Conservation (phyloP, 2,113 vertebrate species). For the Chloropsis cyanopogon region DNA sequence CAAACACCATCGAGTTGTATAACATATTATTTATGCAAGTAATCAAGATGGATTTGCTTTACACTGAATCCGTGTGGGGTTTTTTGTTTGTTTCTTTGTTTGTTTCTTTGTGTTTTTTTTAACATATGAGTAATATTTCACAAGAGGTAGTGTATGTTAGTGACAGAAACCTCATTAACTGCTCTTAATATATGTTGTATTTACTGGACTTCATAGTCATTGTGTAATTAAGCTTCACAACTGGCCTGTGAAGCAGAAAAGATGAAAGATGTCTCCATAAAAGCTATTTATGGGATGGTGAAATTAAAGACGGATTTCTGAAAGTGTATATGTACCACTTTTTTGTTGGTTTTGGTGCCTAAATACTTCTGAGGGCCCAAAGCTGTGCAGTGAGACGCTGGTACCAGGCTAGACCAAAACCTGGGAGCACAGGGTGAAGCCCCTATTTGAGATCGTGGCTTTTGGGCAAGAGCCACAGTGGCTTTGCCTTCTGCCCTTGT, state of each 20-base stretch:
- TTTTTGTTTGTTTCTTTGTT: background rate
- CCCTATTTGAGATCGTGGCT: background rate
- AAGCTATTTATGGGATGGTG: conserved; percentile 6
- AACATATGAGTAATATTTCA: conserved; percentile 9
- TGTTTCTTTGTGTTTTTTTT: background rate
- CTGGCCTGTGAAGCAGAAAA: conserved; percentile 43
- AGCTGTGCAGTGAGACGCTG: background rate
- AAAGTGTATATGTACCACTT: background rate
- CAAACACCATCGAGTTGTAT: background rate
- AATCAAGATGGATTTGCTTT: background rate
- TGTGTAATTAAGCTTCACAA: conserved; percentile 27
- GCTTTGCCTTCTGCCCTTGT: background rate
- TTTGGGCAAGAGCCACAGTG: background rate
- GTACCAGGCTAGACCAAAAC: background rate
- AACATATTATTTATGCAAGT: background rate
- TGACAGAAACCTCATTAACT: conserved; percentile 50
- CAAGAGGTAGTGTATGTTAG: background rate
- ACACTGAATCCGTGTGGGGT: background rate
- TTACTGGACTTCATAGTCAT: conserved; percentile 49
- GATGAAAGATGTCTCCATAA: conserved; percentile 44
- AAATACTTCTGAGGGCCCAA: background rate
- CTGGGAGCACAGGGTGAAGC: background rate
- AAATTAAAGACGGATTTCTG: conserved; percentile 20
- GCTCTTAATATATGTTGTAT: conserved; percentile 40
- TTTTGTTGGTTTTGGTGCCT: background rate